Evolutionary conservation across 2,888 invertebrate genomes (phyloP).

Genomic region (Hetaerina titia): DNA sequence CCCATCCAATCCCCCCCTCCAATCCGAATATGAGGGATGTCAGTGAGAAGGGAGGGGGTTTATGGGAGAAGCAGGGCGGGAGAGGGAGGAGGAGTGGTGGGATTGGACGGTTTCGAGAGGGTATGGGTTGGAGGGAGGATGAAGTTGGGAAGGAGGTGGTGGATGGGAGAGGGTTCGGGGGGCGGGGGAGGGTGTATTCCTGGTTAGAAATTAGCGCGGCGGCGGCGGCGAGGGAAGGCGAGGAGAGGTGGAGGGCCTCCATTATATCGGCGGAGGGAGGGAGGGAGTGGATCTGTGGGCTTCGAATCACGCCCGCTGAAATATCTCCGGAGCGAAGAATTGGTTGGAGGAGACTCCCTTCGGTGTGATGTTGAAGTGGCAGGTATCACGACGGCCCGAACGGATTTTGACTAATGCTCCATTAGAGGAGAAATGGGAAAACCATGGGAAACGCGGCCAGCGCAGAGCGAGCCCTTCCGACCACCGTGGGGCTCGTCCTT

Average conservation of each 20-base stretch:
- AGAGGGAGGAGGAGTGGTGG: neutral
- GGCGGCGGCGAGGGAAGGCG: neutral
- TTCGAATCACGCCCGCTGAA: neutral
- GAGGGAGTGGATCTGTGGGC: neutral
- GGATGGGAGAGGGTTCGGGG: neutral
- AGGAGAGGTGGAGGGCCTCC: neutral
- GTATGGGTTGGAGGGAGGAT: neutral
- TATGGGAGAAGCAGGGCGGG: neutral
- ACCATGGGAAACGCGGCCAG: too few species aligned
- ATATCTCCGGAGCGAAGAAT: neutral
- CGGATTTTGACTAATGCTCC: conserved; percentile 8
- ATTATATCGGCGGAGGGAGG: neutral
- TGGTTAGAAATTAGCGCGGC: neutral
- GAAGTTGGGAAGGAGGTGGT: neutral
- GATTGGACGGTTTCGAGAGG: neutral
- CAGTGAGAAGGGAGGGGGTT: neutral
- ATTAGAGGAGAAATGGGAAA: neutral
- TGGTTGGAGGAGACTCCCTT: neutral
- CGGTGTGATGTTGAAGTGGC: neutral
- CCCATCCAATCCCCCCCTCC: neutral
- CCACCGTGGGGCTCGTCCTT: too few species aligned
- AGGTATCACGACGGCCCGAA: neutral
- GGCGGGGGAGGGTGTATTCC: neutral
- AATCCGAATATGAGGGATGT: conserved; percentile 22
- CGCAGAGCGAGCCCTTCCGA: too few species aligned